Base-by-base conservation (phyloP, 2,113 vertebrate genomes). In the Nicator chloris region DNA sequence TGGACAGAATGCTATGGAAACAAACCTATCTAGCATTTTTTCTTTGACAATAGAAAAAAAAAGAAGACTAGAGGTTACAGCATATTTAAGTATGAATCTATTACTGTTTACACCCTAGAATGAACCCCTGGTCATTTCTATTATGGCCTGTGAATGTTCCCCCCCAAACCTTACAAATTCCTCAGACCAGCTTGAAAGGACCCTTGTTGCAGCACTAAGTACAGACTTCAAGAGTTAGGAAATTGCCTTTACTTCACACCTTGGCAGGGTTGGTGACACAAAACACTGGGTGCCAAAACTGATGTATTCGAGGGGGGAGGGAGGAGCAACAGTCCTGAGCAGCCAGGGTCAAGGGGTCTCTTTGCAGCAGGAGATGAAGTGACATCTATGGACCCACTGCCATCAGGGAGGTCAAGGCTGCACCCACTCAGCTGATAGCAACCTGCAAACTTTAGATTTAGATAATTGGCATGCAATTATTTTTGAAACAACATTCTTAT, bases 1-100 rank as follows among this genome's bases (percentile, higher is more conserved):
- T 30, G 47, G 65, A 91, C 50, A 63, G 64, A 95, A 91, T 50
- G 28, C n/a, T 79, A 20, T 15, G 37, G 94, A 86, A 97, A 96
- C 15, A 49, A 63, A 51, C 16, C 1, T 69, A 76, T 26, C 10
- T 13, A 77, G 3, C 26, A 26, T 50, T 70, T 49, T 81, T 90
- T 80, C 73, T 92, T 63, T 53, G 28, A 88, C 68, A 37, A 70
- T 31, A 5, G 93, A 90, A 50, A 90, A 70, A 7, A 92, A 91
- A 44, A 88, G 78, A 75, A 18, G 4, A n/a, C 49, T 63, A 92
- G 88, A 75, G n/a, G 31, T 93, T 37, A 81, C n/a, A 72, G 59
- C 1, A 3, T 27, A 44, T 54, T 53, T 68, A 35, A 80, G 20
- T 31, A 35, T 47, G 35, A 49, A 64, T 59, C 30, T 72, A 5